Percentiles rank a stretch among this genome's conserved stretches.
These are phyloP conservation scores for Drosophila paramelanica DNA, from an alignment of 2,888 invertebrate genomes.

Conservation along the genomic window DNA sequence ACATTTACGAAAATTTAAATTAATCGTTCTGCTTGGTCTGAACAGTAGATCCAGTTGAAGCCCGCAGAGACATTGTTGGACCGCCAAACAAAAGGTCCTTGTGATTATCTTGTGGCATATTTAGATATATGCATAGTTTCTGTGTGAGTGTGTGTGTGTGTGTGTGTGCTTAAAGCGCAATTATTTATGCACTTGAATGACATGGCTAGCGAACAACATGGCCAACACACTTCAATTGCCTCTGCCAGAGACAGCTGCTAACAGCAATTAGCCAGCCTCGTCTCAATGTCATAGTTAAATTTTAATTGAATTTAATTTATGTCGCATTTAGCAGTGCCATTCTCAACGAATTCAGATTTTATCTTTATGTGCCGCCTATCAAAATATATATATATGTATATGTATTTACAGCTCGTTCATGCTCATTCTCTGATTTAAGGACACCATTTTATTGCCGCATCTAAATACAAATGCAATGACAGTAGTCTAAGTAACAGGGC, in stretches of 20 bases:
- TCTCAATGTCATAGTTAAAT: constrained; percentile 27
- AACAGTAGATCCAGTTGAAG: background rate
- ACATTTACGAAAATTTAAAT: constrained; percentile 58
- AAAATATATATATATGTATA: constrained; percentile 11
- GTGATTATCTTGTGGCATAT: constrained; percentile 33
- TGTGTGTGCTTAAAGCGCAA: constrained; percentile 31
- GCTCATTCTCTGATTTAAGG: constrained; percentile 6
- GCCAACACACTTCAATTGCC: constrained; percentile 31
- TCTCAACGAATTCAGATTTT: constrained; percentile 13
- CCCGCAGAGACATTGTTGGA: constrained; percentile 5
- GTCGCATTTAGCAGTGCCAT: constrained; percentile 27
- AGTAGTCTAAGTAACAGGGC: background rate
- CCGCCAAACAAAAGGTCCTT: constrained; percentile 39
- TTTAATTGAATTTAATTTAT: constrained; percentile 55
- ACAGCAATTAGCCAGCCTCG: constrained; percentile 9
- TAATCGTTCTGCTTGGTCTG: constrained; percentile 43
- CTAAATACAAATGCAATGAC: constrained; percentile 3
- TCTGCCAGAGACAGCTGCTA: constrained; percentile 31
- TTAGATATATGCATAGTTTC: background rate
- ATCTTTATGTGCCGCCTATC: constrained; percentile 18
- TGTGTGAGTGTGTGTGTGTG: constrained; percentile 14
- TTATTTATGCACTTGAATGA: constrained; percentile 66
- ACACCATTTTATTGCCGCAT: constrained; percentile 14
- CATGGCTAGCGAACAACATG: constrained; percentile 20
- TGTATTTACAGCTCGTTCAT: background rate